A percentile compares a stretch with the other conserved stretches of the same genome.
Conservation (phyloP, 1,140 invertebrate species). For the Bombus waltoni region DNA sequence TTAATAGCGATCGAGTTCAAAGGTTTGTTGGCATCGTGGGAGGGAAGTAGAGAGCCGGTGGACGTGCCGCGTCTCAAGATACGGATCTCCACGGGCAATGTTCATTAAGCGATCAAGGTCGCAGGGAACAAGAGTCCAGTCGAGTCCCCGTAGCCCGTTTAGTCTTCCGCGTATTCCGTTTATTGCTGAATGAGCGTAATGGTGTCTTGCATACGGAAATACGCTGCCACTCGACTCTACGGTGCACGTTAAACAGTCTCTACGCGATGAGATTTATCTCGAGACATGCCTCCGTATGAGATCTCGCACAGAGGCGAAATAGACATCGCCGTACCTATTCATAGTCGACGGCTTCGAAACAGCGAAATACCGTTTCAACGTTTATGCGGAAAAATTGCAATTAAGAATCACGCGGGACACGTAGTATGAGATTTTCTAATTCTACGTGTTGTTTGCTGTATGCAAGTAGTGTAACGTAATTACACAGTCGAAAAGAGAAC, state of each 20-base stretch:
- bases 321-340: no score
- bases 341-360: no score
- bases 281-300: no score
- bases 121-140: not conserved
- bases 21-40: conserved; percentile 13
- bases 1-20: conserved; percentile 38
- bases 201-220: conserved; percentile 7
- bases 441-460: no score
- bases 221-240: not conserved
- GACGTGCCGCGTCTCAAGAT: conserved; percentile 32
- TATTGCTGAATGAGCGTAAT: conserved; percentile 9
- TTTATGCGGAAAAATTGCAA: no score
- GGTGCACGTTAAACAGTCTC: not conserved
- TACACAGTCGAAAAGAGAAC: no score
- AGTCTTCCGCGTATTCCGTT: conserved; percentile 32
- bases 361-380: no score
- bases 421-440: no score
- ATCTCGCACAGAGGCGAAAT: no score
- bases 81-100: conserved; percentile 22
- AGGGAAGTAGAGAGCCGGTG: no score
- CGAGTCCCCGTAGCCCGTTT: not conserved
- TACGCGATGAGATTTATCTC: not conserved
- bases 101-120: conserved; percentile 53
- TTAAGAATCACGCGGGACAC: no score
- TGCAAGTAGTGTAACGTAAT: no score